These are phyloP conservation scores for Numida meleagris DNA, from an alignment of 2,113 vertebrate species.

Conservation along the genomic window DNA sequence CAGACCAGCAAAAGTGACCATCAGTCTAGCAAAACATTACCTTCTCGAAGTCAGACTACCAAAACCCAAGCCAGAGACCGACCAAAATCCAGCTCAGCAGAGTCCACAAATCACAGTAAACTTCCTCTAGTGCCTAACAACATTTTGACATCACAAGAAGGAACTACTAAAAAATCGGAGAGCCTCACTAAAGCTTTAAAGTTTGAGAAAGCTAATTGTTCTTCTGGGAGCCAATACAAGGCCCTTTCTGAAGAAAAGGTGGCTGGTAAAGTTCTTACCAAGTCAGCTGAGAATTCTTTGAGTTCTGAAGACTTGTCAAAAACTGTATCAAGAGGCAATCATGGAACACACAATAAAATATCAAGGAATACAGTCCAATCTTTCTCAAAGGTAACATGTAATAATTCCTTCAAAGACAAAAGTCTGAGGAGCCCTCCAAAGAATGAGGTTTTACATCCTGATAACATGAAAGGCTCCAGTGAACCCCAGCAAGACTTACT, in stretches of 20 bases:
- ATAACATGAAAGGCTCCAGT: conserved; percentile 71
- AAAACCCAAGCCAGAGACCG: conserved; percentile 76
- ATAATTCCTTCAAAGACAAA: conserved; percentile 78
- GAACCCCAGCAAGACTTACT: conserved; percentile 76
- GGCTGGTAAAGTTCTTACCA: conserved; percentile 59
- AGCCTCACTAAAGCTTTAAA: conserved; percentile 76
- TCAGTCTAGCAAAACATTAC: conserved; percentile 57
- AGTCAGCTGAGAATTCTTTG: conserved; percentile 66
- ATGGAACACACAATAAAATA: conserved; percentile 67
- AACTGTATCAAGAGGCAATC: conserved; percentile 50
- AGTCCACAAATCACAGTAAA: conserved; percentile 74
- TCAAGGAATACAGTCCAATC: conserved; percentile 57
- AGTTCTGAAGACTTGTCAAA: conserved; percentile 73
- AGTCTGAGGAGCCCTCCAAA: conserved; percentile 78
- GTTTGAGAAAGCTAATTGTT: conserved; percentile 73
- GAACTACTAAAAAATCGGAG: conserved; percentile 71
- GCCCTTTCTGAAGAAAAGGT: conserved; percentile 67
- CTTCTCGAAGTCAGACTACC: conserved; percentile 61
- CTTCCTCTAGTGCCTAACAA: conserved; percentile 84
- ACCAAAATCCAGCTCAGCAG: conserved; percentile 66
- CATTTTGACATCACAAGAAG: conserved; percentile 75
- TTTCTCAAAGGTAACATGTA: conserved; percentile 71
- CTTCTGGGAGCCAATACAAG: conserved; percentile 62
- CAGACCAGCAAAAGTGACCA: conserved; percentile 69
- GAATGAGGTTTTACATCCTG: conserved; percentile 76